These are phyloP conservation scores for Oryzaephilus surinamensis DNA, from an alignment of 1,140 invertebrate species.

Conservation along the genomic window DNA sequence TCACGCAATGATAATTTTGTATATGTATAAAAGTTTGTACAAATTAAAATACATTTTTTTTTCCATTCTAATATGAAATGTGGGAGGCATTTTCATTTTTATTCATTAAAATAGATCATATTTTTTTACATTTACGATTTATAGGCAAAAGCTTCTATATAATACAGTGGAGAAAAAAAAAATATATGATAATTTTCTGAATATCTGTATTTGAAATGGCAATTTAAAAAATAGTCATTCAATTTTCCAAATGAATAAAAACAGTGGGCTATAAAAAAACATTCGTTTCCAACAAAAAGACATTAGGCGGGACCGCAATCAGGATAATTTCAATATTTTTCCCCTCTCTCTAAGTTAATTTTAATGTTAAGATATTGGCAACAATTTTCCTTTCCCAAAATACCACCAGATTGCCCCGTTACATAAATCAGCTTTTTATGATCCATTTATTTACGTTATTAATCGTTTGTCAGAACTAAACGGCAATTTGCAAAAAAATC, in stretches of 20 bases:
- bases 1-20: no score
- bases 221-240: slow-evolving; percentile 9
- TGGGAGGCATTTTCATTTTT: no score
- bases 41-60: no score
- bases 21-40: no score
- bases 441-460: slow-evolving; percentile 18
- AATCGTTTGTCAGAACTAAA: slow-evolving; percentile 22
- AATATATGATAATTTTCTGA: no score
- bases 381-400: slow-evolving; percentile 12
- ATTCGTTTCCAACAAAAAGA: slow-evolving; percentile 5
- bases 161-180: no score
- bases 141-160: no score
- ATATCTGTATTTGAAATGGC: no score
- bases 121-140: no score
- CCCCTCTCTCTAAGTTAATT: slow-evolving; percentile 15
- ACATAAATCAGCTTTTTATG: slow-evolving; percentile 22
- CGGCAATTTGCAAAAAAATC: slow-evolving; percentile 20
- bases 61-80: no score
- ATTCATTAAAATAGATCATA: no score
- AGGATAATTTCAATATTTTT: slow-evolving; percentile 15
- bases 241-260: slow-evolving; percentile 10
- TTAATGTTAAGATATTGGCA: slow-evolving; percentile 18
- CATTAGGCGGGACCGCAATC: slow-evolving; percentile 11
- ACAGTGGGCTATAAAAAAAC: no score
- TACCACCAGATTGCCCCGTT: slow-evolving; percentile 16